Evolutionary conservation across 2,888 invertebrate species (phyloP).

Genomic region (Euplagia quadripunctaria): DNA sequence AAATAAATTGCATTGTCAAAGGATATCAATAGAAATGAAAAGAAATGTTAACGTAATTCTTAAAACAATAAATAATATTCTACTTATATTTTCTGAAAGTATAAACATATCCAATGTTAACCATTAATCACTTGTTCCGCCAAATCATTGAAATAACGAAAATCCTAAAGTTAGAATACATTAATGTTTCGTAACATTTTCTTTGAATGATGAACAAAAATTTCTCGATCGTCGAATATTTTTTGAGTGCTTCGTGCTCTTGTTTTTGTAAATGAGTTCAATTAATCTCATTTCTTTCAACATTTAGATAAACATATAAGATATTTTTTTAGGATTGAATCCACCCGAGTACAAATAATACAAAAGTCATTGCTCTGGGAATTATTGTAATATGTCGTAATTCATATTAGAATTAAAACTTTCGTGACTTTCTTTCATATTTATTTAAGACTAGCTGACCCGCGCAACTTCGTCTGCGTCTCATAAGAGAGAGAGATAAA

Average conservation of each 20-base stretch:
- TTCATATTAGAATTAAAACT: not conserved
- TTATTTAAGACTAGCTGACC: too few species aligned
- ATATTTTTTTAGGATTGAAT: not conserved
- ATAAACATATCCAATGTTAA: conserved; percentile 4
- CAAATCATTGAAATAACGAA: conserved; percentile 19
- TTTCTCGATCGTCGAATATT: conserved; percentile 22
- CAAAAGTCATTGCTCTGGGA: not conserved
- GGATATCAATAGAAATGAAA: not conserved
- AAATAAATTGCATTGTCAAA: not conserved
- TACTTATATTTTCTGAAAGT: not conserved
- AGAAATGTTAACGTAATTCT: not conserved
- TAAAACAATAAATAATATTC: not conserved
- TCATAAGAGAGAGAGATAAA: too few species aligned
- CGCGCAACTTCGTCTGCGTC: too few species aligned
- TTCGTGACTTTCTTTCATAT: too few species aligned
- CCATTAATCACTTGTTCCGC: conserved; percentile 16
- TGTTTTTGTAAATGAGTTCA: conserved; percentile 21
- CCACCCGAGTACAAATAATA: too few species aligned
- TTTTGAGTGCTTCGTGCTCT: conserved; percentile 19
- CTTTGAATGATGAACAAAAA: conserved; percentile 11
- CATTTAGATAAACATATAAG: conserved; percentile 15
- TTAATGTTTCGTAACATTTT: conserved; percentile 13
- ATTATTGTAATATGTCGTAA: not conserved
- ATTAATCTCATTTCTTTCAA: conserved; percentile 35
- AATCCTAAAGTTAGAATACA: conserved; percentile 15